phyloP scores from a whole-genome alignment of 1,140 invertebrate genomes.

The Drosophila jambulina region DNA sequence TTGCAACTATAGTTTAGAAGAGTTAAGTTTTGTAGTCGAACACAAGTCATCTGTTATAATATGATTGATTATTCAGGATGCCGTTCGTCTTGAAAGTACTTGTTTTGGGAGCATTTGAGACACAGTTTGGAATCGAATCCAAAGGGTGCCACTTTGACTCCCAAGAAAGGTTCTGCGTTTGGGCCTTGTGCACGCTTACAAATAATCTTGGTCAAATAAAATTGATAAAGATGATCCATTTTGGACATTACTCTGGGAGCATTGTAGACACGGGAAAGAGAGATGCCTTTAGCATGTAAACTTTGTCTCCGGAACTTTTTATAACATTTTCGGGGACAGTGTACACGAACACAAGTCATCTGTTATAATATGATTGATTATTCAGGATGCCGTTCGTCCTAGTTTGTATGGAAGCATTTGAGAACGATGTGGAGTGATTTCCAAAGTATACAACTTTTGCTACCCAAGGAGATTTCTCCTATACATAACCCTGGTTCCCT shows the following conservation, averaged over 20 bases:
- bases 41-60: conserved; percentile 59
- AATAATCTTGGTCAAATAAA: conserved; percentile 20
- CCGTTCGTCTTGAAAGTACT: conserved; percentile 44
- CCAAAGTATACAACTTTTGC: conserved; percentile 21
- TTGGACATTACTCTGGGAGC: neutral
- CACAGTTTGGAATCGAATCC: conserved; percentile 16
- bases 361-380: conserved; percentile 50
- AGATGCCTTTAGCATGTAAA: conserved; percentile 17
- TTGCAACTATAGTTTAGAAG: too few relatives aligned
- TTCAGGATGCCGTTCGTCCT: conserved; percentile 53
- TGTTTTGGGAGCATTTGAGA: conserved; percentile 64
- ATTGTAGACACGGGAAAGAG: conserved; percentile 14
- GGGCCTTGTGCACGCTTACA: neutral
- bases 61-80: too few relatives aligned
- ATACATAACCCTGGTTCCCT: neutral
- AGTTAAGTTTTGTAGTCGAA: conserved; percentile 59
- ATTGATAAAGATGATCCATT: conserved; percentile 5
- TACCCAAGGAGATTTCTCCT: neutral
- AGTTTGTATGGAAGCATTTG: conserved; percentile 28
- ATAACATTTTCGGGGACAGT: neutral
- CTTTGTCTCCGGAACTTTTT: conserved; percentile 13
- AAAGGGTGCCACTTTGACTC: conserved; percentile 53
- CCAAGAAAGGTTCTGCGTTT: neutral
- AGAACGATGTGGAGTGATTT: conserved; percentile 17
- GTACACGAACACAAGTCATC: conserved; percentile 63